A percentile compares a stretch with the other conserved stretches of the same genome.
These are phyloP conservation scores for Orussus abietinus DNA, from an alignment of 1,140 invertebrate genomes.

Conservation along the genomic window DNA sequence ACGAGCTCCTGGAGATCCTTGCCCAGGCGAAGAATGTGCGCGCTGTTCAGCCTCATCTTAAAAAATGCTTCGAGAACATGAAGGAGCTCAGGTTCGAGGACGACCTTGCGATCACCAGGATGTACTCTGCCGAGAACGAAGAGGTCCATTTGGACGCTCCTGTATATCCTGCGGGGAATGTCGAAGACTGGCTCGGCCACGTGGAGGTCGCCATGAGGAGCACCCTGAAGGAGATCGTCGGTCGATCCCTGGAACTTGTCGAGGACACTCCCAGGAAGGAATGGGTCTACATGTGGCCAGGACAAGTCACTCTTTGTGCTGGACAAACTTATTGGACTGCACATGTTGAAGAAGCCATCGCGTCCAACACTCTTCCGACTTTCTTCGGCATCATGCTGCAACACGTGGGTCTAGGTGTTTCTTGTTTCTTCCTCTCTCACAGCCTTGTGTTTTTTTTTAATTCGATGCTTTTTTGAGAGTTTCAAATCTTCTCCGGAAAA, in stretches of 20 bases:
- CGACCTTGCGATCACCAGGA: conserved; percentile 67
- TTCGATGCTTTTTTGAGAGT: not conserved
- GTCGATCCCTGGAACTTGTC: conserved; percentile 53
- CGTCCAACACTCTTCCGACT: conserved; percentile 39
- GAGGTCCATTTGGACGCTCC: conserved; percentile 61
- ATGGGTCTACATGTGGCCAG: conserved; percentile 74
- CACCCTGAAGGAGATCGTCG: conserved; percentile 54
- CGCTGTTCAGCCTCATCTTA: conserved; percentile 73
- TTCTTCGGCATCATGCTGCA: conserved; percentile 53
- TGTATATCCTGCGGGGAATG: conserved; percentile 66
- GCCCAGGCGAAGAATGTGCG: conserved; percentile 69
- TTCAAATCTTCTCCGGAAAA: not conserved
- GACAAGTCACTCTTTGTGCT: conserved; percentile 70
- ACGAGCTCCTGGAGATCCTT: conserved; percentile 73
- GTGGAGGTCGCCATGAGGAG: conserved; percentile 68
- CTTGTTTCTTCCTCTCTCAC: too few relatives aligned
- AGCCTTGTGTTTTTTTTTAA: not conserved
- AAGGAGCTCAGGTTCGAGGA: conserved; percentile 66
- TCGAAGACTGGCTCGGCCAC: conserved; percentile 74
- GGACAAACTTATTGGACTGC: conserved; percentile 64
- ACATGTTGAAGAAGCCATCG: conserved; percentile 58
- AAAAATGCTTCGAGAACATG: conserved; percentile 79
- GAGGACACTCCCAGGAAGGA: conserved; percentile 53
- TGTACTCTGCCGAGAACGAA: conserved; percentile 77
- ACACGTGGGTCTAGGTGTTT: conserved; percentile 26